A percentile compares a stretch with the other conserved stretches of the same genome.
phyloP scores from a whole-genome alignment of 2,113 vertebrate species.

The Crotalus helleri region DNA sequence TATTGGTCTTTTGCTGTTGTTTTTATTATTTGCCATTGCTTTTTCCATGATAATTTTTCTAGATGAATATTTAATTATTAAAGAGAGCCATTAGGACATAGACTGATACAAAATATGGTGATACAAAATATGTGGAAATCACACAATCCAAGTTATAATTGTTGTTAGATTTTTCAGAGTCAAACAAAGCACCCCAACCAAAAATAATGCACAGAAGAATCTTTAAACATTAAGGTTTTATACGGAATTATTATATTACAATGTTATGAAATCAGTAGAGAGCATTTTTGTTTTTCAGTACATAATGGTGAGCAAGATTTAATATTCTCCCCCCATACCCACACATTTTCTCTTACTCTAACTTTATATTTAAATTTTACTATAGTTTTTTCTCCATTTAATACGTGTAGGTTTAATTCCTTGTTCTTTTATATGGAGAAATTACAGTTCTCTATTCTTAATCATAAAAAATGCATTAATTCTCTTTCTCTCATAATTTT shows the following conservation, averaged over 20 bases:
- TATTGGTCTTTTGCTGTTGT: not conserved
- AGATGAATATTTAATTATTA: not conserved
- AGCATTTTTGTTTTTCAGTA: constrained; percentile 15
- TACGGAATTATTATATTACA: not conserved
- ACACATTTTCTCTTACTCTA: not conserved
- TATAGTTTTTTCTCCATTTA: not conserved
- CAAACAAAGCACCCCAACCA: not conserved
- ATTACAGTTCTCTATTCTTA: not conserved
- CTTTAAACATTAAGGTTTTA: not conserved
- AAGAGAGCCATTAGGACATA: not conserved
- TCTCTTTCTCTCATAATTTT: constrained; percentile 20
- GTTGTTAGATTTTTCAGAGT: not conserved
- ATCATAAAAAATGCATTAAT: not conserved
- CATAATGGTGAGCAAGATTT: not conserved
- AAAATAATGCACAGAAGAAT: not conserved
- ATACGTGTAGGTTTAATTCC: not conserved
- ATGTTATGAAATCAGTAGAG: not conserved
- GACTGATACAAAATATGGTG: not conserved
- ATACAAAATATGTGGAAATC: not conserved
- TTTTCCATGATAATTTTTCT: constrained; percentile 22
- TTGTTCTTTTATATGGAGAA: accelerated
- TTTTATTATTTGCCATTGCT: not conserved
- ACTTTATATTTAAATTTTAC: constrained; percentile 5
- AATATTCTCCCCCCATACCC: not conserved
- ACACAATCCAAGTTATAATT: not conserved